These are phyloP conservation scores for Danionella dracula DNA, from an alignment of 2,797 vertebrate species.

Conservation along the genomic window DNA sequence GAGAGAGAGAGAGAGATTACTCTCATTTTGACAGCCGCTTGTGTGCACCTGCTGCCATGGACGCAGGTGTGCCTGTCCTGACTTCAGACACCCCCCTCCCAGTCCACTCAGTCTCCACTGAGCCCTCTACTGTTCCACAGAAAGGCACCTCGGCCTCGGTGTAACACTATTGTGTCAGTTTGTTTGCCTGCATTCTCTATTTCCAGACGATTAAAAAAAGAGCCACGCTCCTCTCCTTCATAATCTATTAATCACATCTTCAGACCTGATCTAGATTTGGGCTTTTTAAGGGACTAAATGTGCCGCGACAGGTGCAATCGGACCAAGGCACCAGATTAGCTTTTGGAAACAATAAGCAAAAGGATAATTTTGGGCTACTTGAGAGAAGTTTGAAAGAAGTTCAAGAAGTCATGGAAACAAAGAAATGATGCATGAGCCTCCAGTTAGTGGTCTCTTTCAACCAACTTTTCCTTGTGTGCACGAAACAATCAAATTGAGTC, in stretches of 20 bases:
- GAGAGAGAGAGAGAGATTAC: conserved; percentile 58
- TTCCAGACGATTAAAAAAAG: conserved; percentile 48
- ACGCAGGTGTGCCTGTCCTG: conserved; percentile 69
- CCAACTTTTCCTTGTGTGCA: background rate
- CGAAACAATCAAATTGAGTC: background rate
- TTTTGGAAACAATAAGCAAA: conserved; percentile 33
- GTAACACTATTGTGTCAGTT: conserved; percentile 60
- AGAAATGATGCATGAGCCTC: background rate
- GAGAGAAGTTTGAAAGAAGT: conserved; percentile 10
- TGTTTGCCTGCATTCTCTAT: conserved; percentile 48
- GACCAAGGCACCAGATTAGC: conserved; percentile 8
- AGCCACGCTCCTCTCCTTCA: conserved; percentile 1
- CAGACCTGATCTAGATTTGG: conserved; percentile 23
- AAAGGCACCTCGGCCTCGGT: conserved; percentile 58
- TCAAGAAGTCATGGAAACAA: conserved; percentile 20
- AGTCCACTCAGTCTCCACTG: conserved; percentile 46
- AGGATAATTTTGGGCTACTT: background rate
- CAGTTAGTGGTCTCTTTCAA: background rate
- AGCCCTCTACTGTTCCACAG: conserved; percentile 57
- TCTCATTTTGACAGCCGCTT: conserved; percentile 68
- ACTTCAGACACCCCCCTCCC: background rate
- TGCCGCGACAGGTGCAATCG: conserved; percentile 22
- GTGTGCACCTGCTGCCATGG: conserved; percentile 70
- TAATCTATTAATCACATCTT: conserved; percentile 37
- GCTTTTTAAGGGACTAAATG: conserved; percentile 1